phyloP scores from a whole-genome alignment of 2,113 vertebrate genomes.

The Macheiramphus alcinus region DNA sequence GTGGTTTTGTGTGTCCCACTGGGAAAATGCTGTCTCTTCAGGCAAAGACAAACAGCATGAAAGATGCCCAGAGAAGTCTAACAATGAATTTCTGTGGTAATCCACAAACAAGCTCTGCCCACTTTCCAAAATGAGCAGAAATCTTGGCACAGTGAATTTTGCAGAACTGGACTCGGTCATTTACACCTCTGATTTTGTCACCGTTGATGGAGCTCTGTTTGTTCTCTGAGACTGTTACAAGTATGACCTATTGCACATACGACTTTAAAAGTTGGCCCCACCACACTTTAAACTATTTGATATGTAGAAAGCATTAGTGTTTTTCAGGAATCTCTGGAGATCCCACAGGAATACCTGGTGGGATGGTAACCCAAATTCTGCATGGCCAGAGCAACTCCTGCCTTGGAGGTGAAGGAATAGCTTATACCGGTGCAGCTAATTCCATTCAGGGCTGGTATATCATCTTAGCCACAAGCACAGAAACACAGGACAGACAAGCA shows the following conservation, averaged over 20 bases:
- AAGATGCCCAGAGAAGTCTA: neutral
- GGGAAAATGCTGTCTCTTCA: neutral
- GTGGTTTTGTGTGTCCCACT: neutral
- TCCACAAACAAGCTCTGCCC: neutral
- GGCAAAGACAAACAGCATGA: neutral
- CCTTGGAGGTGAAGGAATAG: neutral
- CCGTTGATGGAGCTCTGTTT: neutral
- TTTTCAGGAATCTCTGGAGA: neutral
- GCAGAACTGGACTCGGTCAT: neutral
- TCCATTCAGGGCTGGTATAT: neutral
- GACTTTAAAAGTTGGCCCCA: neutral
- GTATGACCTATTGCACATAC: neutral
- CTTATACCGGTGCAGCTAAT: neutral
- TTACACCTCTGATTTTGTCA: neutral
- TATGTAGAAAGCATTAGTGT: neutral
- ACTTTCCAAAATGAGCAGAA: neutral
- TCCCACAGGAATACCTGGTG: neutral
- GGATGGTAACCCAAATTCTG: neutral
- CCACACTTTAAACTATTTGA: neutral
- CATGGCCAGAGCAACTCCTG: neutral
- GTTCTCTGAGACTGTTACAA: neutral
- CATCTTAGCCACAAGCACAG: neutral
- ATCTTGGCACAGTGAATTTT: neutral
- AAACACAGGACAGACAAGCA: neutral
- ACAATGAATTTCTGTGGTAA: neutral